Evolutionary conservation across 2,888 invertebrate species (phyloP).

Genomic region (Spilarctia lutea): DNA sequence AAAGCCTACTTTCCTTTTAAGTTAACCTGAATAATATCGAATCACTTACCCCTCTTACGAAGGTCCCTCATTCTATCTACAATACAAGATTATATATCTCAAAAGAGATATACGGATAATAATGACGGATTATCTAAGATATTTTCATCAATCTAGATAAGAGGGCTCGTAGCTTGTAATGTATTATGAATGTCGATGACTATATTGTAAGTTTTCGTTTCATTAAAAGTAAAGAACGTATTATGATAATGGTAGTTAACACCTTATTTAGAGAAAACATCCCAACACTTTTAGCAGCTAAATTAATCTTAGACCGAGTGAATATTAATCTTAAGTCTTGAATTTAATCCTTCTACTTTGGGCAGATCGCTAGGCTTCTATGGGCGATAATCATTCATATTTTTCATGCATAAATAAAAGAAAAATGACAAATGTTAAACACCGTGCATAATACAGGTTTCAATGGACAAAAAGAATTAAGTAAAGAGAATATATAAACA

Average conservation of each 20-base stretch:
- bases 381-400: too few relatives aligned
- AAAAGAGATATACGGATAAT: too few relatives aligned
- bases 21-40: neutral
- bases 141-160: neutral
- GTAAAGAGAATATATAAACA: neutral
- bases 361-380: too few relatives aligned
- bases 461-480: neutral
- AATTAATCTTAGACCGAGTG: too few relatives aligned
- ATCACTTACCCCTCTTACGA: slow-evolving; percentile 1
- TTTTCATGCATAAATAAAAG: too few relatives aligned
- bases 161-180: neutral
- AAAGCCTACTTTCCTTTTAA: neutral
- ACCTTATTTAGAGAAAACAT: neutral
- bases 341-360: too few relatives aligned
- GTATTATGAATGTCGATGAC: neutral
- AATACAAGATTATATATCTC: too few relatives aligned
- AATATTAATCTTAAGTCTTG: too few relatives aligned
- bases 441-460: neutral
- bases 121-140: slow-evolving; percentile 2
- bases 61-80: neutral
- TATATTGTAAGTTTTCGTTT: neutral
- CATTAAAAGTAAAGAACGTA: neutral
- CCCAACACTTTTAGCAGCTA: too few relatives aligned
- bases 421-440: neutral
- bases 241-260: neutral